These are phyloP conservation scores for Parauchenoglanis punctatus DNA, from an alignment of 2,797 vertebrate species.

Conservation along the genomic window DNA sequence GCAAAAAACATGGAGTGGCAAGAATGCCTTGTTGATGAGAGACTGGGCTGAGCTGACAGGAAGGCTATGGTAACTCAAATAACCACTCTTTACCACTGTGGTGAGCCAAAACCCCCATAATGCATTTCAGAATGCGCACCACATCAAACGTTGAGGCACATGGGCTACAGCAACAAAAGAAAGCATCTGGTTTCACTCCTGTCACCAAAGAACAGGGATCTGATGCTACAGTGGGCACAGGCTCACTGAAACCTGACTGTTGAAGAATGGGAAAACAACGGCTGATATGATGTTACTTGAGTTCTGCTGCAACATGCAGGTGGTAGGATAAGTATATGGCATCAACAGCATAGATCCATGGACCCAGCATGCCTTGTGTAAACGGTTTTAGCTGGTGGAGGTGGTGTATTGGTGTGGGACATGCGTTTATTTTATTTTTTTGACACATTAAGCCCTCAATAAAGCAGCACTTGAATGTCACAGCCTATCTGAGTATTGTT, in stretches of 20 bases:
- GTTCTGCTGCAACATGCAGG: not conserved
- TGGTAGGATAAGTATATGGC: not conserved
- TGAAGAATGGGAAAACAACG: not conserved
- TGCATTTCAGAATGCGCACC: not conserved
- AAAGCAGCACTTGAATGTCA: not conserved
- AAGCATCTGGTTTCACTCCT: not conserved
- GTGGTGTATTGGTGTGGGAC: not conserved
- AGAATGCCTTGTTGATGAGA: not conserved
- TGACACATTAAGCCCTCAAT: not conserved
- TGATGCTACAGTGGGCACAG: not conserved
- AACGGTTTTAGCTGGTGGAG: not conserved
- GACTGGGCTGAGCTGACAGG: not conserved
- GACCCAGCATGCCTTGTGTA: not conserved
- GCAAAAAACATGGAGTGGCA: not conserved
- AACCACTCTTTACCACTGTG: not conserved
- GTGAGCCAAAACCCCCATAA: not conserved
- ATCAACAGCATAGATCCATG: not conserved
- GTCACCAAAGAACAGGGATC: not conserved
- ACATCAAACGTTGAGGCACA: not conserved
- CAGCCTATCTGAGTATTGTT: not conserved
- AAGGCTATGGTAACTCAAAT: not conserved
- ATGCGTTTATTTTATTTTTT: no score
- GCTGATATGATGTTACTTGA: not conserved
- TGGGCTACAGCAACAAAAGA: not conserved
- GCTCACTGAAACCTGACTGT: not conserved